These are phyloP conservation scores for Caenorhabditis sp. DNA, from an alignment of 2,888 invertebrate genomes.

Conservation along the genomic window DNA sequence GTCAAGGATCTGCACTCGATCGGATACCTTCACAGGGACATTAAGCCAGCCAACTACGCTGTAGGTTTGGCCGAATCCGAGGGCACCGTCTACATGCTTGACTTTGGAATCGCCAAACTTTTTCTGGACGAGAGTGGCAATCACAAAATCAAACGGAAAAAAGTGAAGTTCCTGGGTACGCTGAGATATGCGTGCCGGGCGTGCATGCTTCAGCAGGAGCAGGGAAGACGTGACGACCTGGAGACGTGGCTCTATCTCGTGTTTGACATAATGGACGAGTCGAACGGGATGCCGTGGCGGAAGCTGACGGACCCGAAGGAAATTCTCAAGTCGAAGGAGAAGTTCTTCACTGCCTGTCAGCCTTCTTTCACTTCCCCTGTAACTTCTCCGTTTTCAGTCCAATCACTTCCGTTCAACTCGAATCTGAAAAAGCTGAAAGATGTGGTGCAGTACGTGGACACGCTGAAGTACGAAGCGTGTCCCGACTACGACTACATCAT, in stretches of 20 bases:
- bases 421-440: constrained; percentile 14
- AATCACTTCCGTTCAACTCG: background rate
- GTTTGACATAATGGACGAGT: constrained; percentile 59
- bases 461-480: constrained; percentile 19
- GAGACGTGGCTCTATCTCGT: constrained; percentile 64
- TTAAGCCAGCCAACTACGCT: constrained; percentile 64
- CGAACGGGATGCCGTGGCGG: constrained; percentile 57
- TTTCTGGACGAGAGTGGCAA: constrained; percentile 44
- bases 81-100: constrained; percentile 49
- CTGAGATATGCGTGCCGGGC: constrained; percentile 60
- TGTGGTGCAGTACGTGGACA: constrained; percentile 31
- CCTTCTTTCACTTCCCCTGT: background rate
- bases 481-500: constrained; percentile 50
- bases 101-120: constrained; percentile 55
- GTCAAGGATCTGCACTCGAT: constrained; percentile 57
- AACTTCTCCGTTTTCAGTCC: constrained; percentile 29
- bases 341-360: constrained; percentile 34
- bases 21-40: constrained; percentile 63
- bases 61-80: constrained; percentile 45
- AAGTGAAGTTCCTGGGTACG: constrained; percentile 65
- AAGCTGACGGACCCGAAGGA: constrained; percentile 5
- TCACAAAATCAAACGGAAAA: constrained; percentile 44
- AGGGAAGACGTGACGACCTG: constrained; percentile 63
- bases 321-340: constrained; percentile 32
- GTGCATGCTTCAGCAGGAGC: constrained; percentile 59